phyloP scores from a whole-genome alignment of 2,888 invertebrate genomes.

The Trichogramma dendrolimi region DNA sequence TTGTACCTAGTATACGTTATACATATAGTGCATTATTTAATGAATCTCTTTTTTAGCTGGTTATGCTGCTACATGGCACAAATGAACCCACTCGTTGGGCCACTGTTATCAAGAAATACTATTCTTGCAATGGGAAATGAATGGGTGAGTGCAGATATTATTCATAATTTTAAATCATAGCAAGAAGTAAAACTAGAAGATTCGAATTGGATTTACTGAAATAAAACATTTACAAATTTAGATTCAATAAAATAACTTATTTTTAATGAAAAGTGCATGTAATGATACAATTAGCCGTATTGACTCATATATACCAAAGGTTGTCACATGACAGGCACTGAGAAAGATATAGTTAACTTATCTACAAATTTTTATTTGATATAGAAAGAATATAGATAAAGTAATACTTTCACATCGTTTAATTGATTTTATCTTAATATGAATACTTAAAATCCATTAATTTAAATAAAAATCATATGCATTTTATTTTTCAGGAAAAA shows the following conservation, averaged over 20 bases:
- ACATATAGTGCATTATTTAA: not conserved
- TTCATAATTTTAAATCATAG: not conserved
- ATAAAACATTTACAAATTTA: not conserved
- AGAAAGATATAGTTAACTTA: not conserved
- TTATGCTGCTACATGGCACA: conserved; percentile 87
- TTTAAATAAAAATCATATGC: no score
- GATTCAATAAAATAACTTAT: not conserved
- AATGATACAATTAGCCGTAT: no score
- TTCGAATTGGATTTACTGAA: not conserved
- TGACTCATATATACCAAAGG: no score
- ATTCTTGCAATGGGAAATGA: conserved; percentile 73
- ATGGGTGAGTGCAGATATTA: conserved; percentile 62
- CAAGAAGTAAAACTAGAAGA: not conserved
- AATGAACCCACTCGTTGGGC: conserved; percentile 89
- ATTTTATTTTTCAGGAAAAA: no score
- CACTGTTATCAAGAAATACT: conserved; percentile 67
- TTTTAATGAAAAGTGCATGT: no score
- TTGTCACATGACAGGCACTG: no score
- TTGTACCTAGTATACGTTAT: conserved; percentile 1
- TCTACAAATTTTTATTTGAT: not conserved
- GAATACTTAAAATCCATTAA: no score
- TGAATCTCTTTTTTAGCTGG: conserved; percentile 61
- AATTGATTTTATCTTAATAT: no score
- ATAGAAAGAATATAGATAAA: not conserved
- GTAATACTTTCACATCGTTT: not conserved